Percentiles rank a stretch among this genome's conserved stretches.
Conservation (phyloP, 2,113 vertebrate genomes). For the Bostrychus sinensis region DNA sequence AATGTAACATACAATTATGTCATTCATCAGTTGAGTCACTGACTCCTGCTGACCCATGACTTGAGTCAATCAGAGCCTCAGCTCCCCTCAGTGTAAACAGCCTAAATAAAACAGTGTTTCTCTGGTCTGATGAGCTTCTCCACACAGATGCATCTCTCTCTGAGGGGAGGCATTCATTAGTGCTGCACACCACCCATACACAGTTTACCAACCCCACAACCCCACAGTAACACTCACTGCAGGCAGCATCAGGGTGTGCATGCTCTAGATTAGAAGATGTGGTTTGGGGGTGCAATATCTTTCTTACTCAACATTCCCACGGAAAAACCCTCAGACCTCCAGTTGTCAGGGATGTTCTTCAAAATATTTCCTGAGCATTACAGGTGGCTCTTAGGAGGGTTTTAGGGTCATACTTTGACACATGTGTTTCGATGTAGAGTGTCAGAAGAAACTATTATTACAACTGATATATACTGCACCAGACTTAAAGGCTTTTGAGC, state of each 20-base stretch:
- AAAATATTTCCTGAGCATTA: not conserved
- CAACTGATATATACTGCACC: too few species aligned
- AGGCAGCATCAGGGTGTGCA: conserved; percentile 41
- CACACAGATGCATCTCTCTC: conserved; percentile 54
- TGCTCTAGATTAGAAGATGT: conserved; percentile 37
- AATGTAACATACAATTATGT: conserved; percentile 32
- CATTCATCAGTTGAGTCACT: conserved; percentile 55
- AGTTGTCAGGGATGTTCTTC: conserved; percentile 26
- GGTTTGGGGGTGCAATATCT: conserved; percentile 45
- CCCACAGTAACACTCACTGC: conserved; percentile 64
- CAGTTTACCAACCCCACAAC: conserved; percentile 67
- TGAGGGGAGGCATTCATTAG: conserved; percentile 75
- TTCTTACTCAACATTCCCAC: conserved; percentile 57
- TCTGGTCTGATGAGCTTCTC: conserved; percentile 63
- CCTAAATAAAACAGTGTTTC: conserved; percentile 61
- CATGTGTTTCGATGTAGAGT: too few species aligned
- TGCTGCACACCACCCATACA: conserved; percentile 68
- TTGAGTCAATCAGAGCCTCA: conserved; percentile 37
- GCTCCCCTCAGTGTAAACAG: conserved; percentile 49
- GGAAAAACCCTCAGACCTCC: conserved; percentile 50
- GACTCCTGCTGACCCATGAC: conserved; percentile 36
- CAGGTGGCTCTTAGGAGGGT: not conserved
- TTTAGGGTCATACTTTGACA: not conserved
- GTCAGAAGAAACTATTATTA: too few species aligned
- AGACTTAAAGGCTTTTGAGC: too few species aligned